Evolutionary conservation across 2,888 invertebrate genomes (phyloP).

Genomic region (Mythimna lalbum): DNA sequence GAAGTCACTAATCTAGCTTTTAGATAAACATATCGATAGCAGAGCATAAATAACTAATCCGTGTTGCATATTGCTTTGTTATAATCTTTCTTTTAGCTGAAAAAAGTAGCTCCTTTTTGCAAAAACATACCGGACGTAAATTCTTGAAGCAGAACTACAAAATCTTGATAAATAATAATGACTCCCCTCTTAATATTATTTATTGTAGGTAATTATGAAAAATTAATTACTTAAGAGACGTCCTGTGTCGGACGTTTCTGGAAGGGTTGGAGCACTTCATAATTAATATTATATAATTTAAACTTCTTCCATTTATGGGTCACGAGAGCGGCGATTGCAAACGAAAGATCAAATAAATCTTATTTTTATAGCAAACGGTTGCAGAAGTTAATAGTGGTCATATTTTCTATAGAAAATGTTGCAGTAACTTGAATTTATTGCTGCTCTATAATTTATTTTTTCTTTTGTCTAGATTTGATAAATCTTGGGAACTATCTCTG

Average conservation of each 20-base stretch:
- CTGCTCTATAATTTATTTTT: constrained; percentile 2
- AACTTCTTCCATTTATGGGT: constrained; percentile 49
- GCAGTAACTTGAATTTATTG: constrained; percentile 23
- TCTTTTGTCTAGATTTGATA: constrained; percentile 4
- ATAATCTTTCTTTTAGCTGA: neutral
- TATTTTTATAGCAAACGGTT: constrained; percentile 37
- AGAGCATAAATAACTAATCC: neutral
- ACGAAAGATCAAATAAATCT: constrained; percentile 53
- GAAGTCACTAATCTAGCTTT: neutral
- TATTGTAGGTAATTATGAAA: constrained; percentile 54
- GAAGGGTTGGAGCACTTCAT: constrained; percentile 55
- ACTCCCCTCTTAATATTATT: constrained; percentile 42
- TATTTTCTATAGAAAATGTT: constrained; percentile 39
- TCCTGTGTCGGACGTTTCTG: constrained; percentile 50
- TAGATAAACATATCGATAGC: neutral
- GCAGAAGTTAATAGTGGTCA: constrained; percentile 34
- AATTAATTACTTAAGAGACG: constrained; percentile 54
- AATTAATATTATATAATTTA: constrained; percentile 60
- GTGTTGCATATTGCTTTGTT: neutral
- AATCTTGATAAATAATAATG: constrained; percentile 37
- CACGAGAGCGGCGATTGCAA: constrained; percentile 22
- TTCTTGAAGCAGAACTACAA: constrained; percentile 10
- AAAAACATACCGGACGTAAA: constrained; percentile 3
- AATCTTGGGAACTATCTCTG: constrained; percentile 16
- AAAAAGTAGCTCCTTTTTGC: neutral